Conservation (phyloP, 2,113 vertebrate species). For the Pangasianodon hypophthalmus region DNA sequence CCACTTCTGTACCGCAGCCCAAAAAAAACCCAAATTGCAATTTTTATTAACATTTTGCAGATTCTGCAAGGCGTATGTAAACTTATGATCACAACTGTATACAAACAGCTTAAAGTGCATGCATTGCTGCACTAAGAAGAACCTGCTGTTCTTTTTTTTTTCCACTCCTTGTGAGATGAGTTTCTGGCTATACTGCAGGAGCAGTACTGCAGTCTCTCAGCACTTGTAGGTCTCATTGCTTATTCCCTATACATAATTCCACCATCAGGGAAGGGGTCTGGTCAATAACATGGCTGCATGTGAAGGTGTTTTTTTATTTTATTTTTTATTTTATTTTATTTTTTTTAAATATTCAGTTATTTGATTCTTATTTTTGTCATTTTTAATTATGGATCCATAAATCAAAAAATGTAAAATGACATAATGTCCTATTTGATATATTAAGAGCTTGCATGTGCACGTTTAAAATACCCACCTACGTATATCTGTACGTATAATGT, state of each 20-base stretch:
- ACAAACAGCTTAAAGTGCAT: background rate
- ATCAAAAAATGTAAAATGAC: background rate
- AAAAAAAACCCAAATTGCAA: background rate
- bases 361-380: background rate
- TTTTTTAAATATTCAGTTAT: background rate
- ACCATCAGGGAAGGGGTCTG: background rate
- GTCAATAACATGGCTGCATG: background rate
- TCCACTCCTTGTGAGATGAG: background rate
- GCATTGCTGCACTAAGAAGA: background rate
- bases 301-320: background rate
- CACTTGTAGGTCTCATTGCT: background rate
- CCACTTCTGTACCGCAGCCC: background rate
- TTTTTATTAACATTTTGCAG: no score
- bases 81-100: no score
- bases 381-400: background rate
- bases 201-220: background rate
- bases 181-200: background rate
- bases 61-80: no score
- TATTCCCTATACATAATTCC: background rate
- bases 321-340: no score
- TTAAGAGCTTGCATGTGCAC: background rate
- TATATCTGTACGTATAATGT: no score
- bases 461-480: background rate
- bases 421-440: background rate
- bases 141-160: background rate